Percentiles rank a stretch among this genome's conserved stretches.
These are phyloP conservation scores for Caenorhabditis angaria DNA, from an alignment of 2,888 invertebrate genomes.

Conservation along the genomic window DNA sequence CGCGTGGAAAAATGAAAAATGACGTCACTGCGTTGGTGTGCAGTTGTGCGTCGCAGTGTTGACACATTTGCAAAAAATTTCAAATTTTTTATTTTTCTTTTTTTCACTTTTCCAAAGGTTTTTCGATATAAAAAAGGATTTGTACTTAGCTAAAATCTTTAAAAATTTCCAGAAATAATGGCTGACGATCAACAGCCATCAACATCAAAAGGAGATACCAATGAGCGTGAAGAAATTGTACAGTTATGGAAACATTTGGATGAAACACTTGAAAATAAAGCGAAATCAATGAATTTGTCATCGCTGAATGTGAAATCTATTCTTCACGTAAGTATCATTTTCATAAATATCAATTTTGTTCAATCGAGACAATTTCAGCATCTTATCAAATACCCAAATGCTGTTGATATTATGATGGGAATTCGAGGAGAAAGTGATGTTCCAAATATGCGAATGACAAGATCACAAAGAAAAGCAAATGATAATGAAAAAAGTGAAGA, in stretches of 20 bases:
- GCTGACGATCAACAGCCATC: slow-evolving; percentile 5
- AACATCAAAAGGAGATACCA: background rate
- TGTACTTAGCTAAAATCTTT: no score
- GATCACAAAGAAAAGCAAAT: slow-evolving; percentile 19
- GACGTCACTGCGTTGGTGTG: background rate
- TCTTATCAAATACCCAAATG: slow-evolving; percentile 30
- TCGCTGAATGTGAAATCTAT: slow-evolving; percentile 36
- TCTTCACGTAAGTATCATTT: slow-evolving; percentile 12
- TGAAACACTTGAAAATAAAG: slow-evolving; percentile 30
- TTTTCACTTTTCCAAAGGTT: background rate
- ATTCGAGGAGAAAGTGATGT: slow-evolving; percentile 16
- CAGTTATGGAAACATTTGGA: slow-evolving; percentile 15
- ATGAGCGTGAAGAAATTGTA: slow-evolving; percentile 19
- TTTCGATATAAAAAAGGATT: no score
- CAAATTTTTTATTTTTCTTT: background rate
- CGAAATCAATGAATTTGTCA: slow-evolving; percentile 35
- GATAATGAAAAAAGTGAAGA: slow-evolving; percentile 6
- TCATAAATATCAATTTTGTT: background rate
- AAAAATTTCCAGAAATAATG: background rate
- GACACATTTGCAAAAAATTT: background rate
- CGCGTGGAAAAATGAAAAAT: no score
- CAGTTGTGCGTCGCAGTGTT: background rate
- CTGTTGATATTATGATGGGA: slow-evolving; percentile 28
- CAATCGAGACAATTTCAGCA: slow-evolving; percentile 16
- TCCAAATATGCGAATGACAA: slow-evolving; percentile 20